These are phyloP conservation scores for Dasypus novemcinctus DNA, from an alignment of 2,113 vertebrate species.

Conservation along the genomic window DNA sequence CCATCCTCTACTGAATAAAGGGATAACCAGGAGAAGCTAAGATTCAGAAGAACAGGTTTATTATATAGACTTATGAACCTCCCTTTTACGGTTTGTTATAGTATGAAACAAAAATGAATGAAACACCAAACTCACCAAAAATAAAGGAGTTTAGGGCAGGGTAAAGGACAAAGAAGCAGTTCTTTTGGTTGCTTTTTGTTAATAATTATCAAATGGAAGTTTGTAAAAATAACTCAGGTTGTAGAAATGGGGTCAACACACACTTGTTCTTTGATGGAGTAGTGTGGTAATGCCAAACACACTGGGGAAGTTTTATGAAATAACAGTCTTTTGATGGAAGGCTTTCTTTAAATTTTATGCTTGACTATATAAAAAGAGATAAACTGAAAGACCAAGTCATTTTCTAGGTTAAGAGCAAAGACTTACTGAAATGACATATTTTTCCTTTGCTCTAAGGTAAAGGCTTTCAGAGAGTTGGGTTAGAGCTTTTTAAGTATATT, in stretches of 20 bases:
- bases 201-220: not conserved
- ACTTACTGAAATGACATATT: constrained; percentile 45
- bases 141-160: not conserved
- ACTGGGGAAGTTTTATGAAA: constrained; percentile 43
- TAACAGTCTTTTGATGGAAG: constrained; percentile 41
- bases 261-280: constrained; percentile 37
- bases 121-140: not conserved
- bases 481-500: constrained; percentile 30
- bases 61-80: not conserved
- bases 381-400: constrained; percentile 64
- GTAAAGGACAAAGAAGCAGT: not conserved
- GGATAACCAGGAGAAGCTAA: not conserved
- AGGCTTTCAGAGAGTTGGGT: not conserved
- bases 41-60: not conserved
- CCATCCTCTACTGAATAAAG: not conserved
- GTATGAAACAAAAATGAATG: not conserved
- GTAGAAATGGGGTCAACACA: not conserved
- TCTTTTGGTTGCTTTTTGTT: not conserved
- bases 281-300: not conserved
- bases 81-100: not conserved
- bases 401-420: constrained; percentile 61
- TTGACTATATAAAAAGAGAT: constrained; percentile 69
- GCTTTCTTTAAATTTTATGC: constrained; percentile 63
- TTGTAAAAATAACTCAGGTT: not conserved
- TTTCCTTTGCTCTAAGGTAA: constrained; percentile 6